A percentile compares a stretch with the other conserved stretches of the same genome.
Evolutionary conservation across 2,797 vertebrate species (phyloP).

Genomic region (Myotis pilosus): DNA sequence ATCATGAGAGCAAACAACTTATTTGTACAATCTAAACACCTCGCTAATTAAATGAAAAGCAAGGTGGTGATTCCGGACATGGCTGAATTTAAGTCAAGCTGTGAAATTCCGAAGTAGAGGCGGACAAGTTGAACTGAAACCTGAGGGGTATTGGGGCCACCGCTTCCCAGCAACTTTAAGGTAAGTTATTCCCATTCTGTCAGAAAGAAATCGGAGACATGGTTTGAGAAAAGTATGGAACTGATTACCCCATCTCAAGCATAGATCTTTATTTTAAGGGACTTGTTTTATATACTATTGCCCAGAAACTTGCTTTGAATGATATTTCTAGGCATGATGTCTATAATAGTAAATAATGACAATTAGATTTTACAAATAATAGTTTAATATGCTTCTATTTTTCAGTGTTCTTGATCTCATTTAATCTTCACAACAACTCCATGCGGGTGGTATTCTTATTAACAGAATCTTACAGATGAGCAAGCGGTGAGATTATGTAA

Average conservation of each 20-base stretch:
- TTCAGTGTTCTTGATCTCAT: neutral
- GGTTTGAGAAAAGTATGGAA: neutral
- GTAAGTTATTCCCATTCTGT: constrained; percentile 35
- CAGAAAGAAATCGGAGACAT: neutral
- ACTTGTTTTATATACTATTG: neutral
- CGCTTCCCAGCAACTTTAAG: neutral
- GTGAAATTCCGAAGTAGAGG: neutral
- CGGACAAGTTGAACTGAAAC: neutral
- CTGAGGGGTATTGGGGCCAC: neutral
- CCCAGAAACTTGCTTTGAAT: neutral
- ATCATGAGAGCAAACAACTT: neutral
- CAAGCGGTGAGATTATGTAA: neutral
- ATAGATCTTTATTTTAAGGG: neutral
- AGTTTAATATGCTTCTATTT: neutral
- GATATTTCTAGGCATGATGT: neutral
- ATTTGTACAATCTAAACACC: neutral
- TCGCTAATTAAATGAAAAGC: neutral
- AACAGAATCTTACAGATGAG: neutral
- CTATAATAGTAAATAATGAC: neutral
- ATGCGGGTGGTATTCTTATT: neutral
- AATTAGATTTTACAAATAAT: neutral
- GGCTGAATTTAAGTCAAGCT: neutral
- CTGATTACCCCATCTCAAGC: neutral
- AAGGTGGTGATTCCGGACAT: neutral
- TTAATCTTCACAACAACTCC: neutral